phyloP scores from a whole-genome alignment of 2,797 vertebrate species.

The Ficedula albicollis region DNA sequence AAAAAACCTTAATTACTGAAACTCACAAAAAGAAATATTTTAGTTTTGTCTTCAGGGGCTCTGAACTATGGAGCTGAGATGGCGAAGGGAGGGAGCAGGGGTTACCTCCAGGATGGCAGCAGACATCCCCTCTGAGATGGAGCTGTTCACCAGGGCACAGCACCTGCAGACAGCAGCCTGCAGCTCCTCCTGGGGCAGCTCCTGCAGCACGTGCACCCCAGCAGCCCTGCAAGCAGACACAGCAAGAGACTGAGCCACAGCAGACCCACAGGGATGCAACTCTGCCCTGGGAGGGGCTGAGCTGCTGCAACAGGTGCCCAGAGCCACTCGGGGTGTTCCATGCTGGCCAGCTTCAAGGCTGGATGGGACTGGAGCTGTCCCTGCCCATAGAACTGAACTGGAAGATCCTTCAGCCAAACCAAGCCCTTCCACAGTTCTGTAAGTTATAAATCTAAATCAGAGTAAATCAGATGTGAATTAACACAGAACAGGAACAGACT shows the following conservation, averaged over 20 bases:
- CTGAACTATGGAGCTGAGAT: fast-evolving
- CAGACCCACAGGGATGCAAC: too few species aligned
- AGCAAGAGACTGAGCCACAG: too few species aligned
- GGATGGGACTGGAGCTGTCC: background rate
- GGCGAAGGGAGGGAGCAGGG: background rate
- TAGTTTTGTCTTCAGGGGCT: background rate
- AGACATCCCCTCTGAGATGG: constrained; percentile 95
- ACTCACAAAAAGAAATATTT: background rate
- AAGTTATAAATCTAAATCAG: background rate
- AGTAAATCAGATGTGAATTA: background rate
- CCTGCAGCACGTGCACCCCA: constrained; percentile 85
- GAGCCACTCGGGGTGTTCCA: fast-evolving
- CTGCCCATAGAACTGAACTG: background rate
- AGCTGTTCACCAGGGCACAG: constrained; percentile 91
- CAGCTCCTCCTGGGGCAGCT: constrained; percentile 86
- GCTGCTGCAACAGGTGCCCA: background rate
- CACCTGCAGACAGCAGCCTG: constrained; percentile 84
- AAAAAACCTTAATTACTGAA: background rate
- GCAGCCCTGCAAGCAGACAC: constrained; percentile 72
- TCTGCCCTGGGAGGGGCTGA: background rate
- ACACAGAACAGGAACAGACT: background rate
- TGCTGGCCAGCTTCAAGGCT: fast-evolving
- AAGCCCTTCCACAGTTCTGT: fast-evolving
- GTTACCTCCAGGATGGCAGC: constrained; percentile 93
- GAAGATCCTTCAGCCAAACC: background rate